Percentiles rank a stretch among this genome's conserved stretches.
phyloP scores from a whole-genome alignment of 2,797 vertebrate species.

The Sebastes miniatus region DNA sequence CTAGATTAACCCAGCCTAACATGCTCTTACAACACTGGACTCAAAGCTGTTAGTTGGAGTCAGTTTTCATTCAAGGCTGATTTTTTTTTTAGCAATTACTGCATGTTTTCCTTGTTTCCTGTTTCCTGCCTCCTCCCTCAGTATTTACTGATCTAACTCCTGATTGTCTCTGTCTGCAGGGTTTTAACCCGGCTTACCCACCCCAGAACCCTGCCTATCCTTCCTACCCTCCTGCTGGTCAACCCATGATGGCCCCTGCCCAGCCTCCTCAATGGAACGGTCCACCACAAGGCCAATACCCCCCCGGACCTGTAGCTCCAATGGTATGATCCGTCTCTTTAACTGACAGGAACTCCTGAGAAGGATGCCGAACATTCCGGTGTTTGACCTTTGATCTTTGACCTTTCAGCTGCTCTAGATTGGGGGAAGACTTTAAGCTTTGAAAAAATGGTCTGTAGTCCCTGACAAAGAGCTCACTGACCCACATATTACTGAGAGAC shows the following conservation, averaged over 20 bases:
- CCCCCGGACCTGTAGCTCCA: constrained; percentile 39
- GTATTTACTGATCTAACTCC: not conserved
- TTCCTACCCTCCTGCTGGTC: constrained; percentile 46
- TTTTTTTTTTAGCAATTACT: not conserved
- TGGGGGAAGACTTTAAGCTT: not conserved
- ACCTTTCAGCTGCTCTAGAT: not conserved
- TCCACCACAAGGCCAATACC: constrained; percentile 41
- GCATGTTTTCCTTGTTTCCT: not conserved
- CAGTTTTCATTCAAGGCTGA: not conserved
- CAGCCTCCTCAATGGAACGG: constrained; percentile 56
- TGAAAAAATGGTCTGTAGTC: not conserved
- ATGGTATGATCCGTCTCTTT: constrained; percentile 40
- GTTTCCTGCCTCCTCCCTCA: not conserved
- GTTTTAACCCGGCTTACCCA: constrained; percentile 35
- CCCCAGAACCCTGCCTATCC: constrained; percentile 32
- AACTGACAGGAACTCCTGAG: not conserved
- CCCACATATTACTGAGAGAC: not conserved
- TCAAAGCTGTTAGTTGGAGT: not conserved
- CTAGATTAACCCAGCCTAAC: not conserved
- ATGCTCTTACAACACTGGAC: not conserved
- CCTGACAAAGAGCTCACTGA: not conserved
- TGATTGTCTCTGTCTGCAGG: constrained; percentile 33
- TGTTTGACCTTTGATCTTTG: not conserved
- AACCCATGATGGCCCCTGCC: constrained; percentile 11
- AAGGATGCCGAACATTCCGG: not conserved